Base-by-base conservation (phyloP, 1,140 invertebrate genomes). In the Saccostrea cuccullata region DNA sequence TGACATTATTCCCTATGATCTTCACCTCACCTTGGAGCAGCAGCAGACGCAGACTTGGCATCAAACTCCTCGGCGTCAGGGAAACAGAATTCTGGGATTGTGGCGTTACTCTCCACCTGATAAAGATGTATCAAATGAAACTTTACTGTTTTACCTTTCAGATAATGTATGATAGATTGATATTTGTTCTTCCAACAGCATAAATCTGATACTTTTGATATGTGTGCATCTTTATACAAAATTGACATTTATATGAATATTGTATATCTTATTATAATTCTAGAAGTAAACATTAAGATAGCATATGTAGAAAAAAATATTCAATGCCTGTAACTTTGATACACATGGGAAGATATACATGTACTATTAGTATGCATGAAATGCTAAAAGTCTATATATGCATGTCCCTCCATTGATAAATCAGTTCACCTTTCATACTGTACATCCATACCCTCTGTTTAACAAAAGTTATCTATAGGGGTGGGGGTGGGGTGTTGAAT, bases 41-140 rank as follows among this genome's bases (percentile, higher is more conserved):
- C 89, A 36, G 89, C 86, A 20, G 89, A 90, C 0, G 89, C 89
- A 23, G 87, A 84, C 55, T 88, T 90, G 11, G 85, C 89, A 86
- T 90, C 86, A 88, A 91, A 93, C 23, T 92, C 89, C 40, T 88
- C 90, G 92, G 96, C 94, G 95, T 97, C 95, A 91, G 97, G 96
- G 95, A 97, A 96, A 96, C 96, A 96, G 89, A 95, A 95, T 67
- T 92, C 91, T 17, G 94, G 93, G 12, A 95, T 93, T 12, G 91
- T 92, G 47, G 92, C 88, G 77, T 94, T 93, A 55, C 91, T 92
- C 64, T 93, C 91, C 70, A 92, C 90, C 94, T 94, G 89, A 55
- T 90, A 91, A 23, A 13, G 5, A 83, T 55, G 17, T n/a, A 47
- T 11, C 82, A 26, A 55, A 47, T 2, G 47, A 47, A 47, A 47